Evolutionary conservation across 2,113 vertebrate species (phyloP).

Genomic region (Cettia cetti): DNA sequence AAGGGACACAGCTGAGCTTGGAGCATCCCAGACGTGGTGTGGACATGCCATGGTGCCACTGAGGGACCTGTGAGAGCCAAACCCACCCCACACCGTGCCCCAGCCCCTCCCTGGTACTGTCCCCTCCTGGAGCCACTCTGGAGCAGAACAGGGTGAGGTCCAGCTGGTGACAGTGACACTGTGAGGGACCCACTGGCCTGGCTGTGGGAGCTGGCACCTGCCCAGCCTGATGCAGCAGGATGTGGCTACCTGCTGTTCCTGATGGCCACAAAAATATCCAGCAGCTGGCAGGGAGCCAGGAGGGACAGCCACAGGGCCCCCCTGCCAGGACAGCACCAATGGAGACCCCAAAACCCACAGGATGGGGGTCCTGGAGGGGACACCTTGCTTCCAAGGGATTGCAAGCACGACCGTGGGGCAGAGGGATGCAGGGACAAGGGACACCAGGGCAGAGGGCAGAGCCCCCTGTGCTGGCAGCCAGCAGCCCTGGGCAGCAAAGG

Average conservation of each 20-base stretch:
- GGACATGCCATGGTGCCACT: background rate
- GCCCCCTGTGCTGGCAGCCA: background rate
- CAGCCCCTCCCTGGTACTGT: background rate
- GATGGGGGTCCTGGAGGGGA: background rate
- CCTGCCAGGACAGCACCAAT: fast-evolving
- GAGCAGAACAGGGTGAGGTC: background rate
- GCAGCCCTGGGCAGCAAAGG: background rate
- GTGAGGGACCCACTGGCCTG: background rate
- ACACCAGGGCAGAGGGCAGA: background rate
- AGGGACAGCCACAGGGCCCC: background rate
- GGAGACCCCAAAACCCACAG: fast-evolving
- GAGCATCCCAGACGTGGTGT: fast-evolving
- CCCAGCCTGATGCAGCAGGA: background rate
- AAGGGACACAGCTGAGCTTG: background rate
- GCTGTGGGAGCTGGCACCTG: background rate
- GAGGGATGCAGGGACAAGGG: background rate
- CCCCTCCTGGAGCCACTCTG: background rate
- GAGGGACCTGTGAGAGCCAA: background rate
- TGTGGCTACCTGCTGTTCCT: background rate
- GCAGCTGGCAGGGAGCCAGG: background rate
- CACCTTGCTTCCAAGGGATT: background rate
- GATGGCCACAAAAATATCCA: background rate
- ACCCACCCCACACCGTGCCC: fast-evolving
- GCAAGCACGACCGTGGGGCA: fast-evolving
- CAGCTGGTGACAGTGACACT: background rate